Percentiles rank a stretch among this genome's conserved stretches.
Conservation (phyloP, 2,888 invertebrate species). For the Parnassius mnemosyne region DNA sequence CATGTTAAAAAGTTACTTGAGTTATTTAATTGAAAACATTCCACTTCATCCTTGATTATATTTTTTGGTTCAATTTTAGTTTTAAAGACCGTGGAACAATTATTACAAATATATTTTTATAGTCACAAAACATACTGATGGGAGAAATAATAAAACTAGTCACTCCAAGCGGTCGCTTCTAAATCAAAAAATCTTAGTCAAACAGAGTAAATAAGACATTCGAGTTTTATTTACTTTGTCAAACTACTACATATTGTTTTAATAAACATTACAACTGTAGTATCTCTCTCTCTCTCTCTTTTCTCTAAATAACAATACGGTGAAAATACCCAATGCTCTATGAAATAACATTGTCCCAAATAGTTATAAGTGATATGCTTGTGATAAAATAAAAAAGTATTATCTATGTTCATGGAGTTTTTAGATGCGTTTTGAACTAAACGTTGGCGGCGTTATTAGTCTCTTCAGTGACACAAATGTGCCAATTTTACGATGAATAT, state of each 20-base stretch:
- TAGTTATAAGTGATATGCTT: slow-evolving; percentile 13
- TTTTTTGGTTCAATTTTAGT: too few species aligned
- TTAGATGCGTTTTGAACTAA: slow-evolving; percentile 8
- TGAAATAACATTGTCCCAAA: slow-evolving; percentile 2
- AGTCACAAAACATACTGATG: slow-evolving; percentile 15
- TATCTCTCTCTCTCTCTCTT: too few species aligned
- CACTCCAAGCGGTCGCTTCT: neutral
- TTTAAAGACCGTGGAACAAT: neutral
- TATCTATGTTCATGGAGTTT: neutral
- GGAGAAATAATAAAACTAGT: slow-evolving; percentile 9
- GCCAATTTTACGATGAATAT: slow-evolving; percentile 14
- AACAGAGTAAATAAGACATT: neutral
- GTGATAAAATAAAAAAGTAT: slow-evolving; percentile 6
- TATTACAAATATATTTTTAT: neutral
- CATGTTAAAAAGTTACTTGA: too few species aligned
- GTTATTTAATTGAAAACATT: too few species aligned
- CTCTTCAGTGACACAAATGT: slow-evolving; percentile 19
- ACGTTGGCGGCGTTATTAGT: neutral
- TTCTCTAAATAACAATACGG: too few species aligned
- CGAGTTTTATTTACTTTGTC: too few species aligned
- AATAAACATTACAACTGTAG: too few species aligned
- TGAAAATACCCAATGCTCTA: neutral
- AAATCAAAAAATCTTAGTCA: too few species aligned
- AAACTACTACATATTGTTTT: too few species aligned
- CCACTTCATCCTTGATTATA: too few species aligned